Evolutionary conservation across 1,140 invertebrate genomes (phyloP).

Genomic region (Samia ricini): DNA sequence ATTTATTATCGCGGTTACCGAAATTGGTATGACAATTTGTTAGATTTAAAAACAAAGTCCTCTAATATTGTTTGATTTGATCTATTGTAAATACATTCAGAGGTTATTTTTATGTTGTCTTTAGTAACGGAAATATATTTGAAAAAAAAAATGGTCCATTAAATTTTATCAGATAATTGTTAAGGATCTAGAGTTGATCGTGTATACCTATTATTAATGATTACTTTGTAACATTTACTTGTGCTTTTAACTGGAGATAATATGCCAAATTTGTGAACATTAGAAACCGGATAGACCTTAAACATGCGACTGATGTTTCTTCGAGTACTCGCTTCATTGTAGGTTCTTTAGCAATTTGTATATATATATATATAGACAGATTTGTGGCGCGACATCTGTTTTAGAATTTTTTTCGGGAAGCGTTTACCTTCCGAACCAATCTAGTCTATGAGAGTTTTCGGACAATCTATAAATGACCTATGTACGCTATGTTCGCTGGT

Average conservation of each 20-base stretch:
- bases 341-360: conserved; percentile 39
- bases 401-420: not conserved
- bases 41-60: conserved; percentile 14
- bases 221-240: not conserved
- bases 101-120: not conserved
- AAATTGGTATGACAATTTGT: conserved; percentile 3
- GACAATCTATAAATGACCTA: not conserved
- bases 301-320: not conserved
- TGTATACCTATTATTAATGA: conserved; percentile 43
- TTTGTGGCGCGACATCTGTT: conserved; percentile 12
- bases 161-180: conserved; percentile 63
- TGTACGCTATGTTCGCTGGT: not conserved
- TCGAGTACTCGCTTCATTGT: not conserved
- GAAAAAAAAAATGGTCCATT: conserved; percentile 68
- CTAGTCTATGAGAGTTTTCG: conserved; percentile 6
- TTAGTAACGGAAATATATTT: not conserved
- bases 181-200: conserved; percentile 50
- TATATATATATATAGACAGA: conserved; percentile 55
- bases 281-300: conserved; percentile 48
- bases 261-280: conserved; percentile 59
- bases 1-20: not conserved
- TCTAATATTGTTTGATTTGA: conserved; percentile 12
- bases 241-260: not conserved
- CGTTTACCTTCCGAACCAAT: not conserved
- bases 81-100: conserved; percentile 39